Evolutionary conservation across 2,888 invertebrate species (phyloP), one percentile per base, ranked within the genome.

Genomic region (Lucinisca nassula): DNA sequence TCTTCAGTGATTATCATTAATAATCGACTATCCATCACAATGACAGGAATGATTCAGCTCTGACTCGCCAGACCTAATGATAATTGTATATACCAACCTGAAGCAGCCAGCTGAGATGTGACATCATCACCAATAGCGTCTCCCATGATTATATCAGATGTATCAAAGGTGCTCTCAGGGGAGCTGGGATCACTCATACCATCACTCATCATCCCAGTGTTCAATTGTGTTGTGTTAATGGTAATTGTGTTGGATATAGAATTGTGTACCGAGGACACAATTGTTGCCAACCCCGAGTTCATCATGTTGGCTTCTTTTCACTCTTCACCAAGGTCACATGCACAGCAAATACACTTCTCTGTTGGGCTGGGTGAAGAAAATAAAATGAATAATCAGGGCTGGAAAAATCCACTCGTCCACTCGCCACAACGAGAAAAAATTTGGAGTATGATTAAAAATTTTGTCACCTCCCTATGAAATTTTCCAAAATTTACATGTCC

Each of bases 61-160:
- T n/a, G n/a, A n/a, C n/a, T n/a, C n/a, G n/a, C n/a, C n/a, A n/a
- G n/a, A n/a, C n/a, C n/a, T n/a, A n/a, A n/a, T n/a, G n/a, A n/a
- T n/a, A n/a, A n/a, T n/a, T n/a, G n/a, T 12, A 32, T 1, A 70
- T 51, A 51, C 45, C 37, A 77, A 98, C 99, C 99, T 96, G 99
- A 99, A 93, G 99, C 99, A 79, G 99, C 99, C 94, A 99, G 97
- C 96, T 99, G 99, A 96, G 99, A 98, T 92, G 99, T 98, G 94
- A 99, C 98, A 96, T 99, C 99, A 96, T 99, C 99, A 92, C 98
- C 98, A 97, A 98, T 98, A 85, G 98, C 98, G 24, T 97, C 98
- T 93, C 98, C 97, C 96, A 98, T 98, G 87, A 98, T 97, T 95
- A 99, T 99, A 0, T 97, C 97, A 84, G 98, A 97, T 95, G 98